Percentiles rank a stretch among this genome's conserved stretches.
Conservation (phyloP, 2,113 vertebrate genomes). For the Melanotaenia duboulayi region DNA sequence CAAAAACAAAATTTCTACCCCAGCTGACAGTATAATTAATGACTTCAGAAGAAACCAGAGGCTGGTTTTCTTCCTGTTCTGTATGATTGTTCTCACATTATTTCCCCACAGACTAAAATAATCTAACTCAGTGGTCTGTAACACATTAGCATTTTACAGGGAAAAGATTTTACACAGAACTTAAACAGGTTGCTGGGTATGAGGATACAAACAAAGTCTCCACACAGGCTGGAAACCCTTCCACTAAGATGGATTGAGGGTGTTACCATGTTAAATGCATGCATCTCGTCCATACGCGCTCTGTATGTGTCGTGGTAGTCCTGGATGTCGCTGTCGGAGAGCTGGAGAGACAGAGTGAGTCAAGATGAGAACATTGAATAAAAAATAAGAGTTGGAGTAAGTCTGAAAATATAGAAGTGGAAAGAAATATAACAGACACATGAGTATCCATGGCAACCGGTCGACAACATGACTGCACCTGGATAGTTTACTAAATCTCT, state of each 20-base stretch:
- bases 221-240: background rate
- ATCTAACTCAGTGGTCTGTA: slow-evolving; percentile 39
- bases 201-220: background rate
- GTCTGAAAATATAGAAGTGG: slow-evolving; percentile 7
- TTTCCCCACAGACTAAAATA: slow-evolving; percentile 20
- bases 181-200: slow-evolving; percentile 11
- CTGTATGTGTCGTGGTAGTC: slow-evolving; percentile 87
- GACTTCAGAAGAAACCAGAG: slow-evolving; percentile 23
- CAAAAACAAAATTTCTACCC: slow-evolving; percentile 44
- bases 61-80: slow-evolving; percentile 33
- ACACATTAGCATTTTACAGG: slow-evolving; percentile 28
- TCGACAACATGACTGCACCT: background rate
- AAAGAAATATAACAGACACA: slow-evolving; percentile 10
- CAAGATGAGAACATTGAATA: background rate
- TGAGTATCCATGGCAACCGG: slow-evolving; percentile 2
- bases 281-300: slow-evolving; percentile 88
- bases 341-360: slow-evolving; percentile 49
- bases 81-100: slow-evolving; percentile 18
- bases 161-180: slow-evolving; percentile 5
- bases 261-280: slow-evolving; percentile 95
- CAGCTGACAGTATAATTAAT: slow-evolving; percentile 58
- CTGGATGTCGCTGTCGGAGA: slow-evolving; percentile 86
- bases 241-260: background rate
- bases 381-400: background rate
- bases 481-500: background rate